Evolutionary conservation across 2,797 vertebrate species (phyloP), one percentile per base, ranked within the genome.

Genomic region (Sebastes hubbsi): DNA sequence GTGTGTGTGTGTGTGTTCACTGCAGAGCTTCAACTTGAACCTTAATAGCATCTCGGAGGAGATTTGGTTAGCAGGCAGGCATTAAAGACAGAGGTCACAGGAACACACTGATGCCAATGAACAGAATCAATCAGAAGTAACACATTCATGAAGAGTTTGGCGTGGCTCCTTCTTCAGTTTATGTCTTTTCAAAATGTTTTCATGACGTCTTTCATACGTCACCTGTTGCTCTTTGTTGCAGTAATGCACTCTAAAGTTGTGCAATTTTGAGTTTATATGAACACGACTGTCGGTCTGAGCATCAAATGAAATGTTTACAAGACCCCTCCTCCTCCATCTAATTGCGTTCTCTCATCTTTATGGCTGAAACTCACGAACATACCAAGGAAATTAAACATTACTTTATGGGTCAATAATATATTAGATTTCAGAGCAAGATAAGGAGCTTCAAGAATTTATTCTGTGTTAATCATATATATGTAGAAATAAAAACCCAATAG

Each of bases 31-130:
- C 24, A 65, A 7, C 25, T 18, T 62, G 18, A 77, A 36, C 29
- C 30, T 8, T 38, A 24, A 55, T 30, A 8, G 42, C 55, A 16
- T 34, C n/a, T n/a, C 5, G 4, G 66, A 20, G 67, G 25, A 77
- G 55, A 80, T 78, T 63, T 70, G 67, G 59, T 80, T 78, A 56
- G 42, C 61, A 69, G 18, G 4, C 22, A 13, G 10, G n/a, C 62
- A 34, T 59, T 34, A 27, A 22, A 16, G 29, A 12, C 1, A 7
- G 22, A 55, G 7, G 29, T 70, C 20, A 81, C 62, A 67, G 20
- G 8, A 38, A 29, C 9, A 54, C 20, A 29, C 27, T 8, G 27
- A 61, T 32, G 46, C 20, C 22, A 24, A 36, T 3, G 32, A 32
- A 18, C 34, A 27, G 38, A 46, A 16, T 42, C 6, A 20, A 14